Evolutionary conservation across 2,888 invertebrate species (phyloP).

Genomic region (Melanophora roralis): DNA sequence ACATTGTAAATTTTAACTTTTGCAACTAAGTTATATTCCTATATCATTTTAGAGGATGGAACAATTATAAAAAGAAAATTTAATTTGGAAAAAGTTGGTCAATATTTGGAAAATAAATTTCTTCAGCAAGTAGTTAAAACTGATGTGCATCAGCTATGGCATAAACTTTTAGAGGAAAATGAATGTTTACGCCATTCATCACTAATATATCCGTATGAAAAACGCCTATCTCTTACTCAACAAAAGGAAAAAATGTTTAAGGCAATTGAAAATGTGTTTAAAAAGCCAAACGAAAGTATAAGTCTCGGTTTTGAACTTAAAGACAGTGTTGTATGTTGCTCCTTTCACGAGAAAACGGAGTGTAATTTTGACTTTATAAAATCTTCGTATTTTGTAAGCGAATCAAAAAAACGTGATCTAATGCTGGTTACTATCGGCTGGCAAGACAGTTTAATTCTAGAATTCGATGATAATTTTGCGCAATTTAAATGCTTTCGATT

Average conservation of each 20-base stretch:
- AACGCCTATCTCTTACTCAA: conserved; percentile 87
- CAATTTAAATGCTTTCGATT: conserved; percentile 79
- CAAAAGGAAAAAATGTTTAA: conserved; percentile 85
- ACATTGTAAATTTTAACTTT: too few species aligned
- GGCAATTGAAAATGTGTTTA: conserved; percentile 83
- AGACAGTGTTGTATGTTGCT: conserved; percentile 78
- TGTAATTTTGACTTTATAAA: conserved; percentile 64
- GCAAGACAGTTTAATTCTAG: conserved; percentile 73
- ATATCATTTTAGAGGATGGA: conserved; percentile 67
- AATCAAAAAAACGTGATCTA: conserved; percentile 69
- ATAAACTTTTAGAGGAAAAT: conserved; percentile 85
- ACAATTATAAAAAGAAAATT: conserved; percentile 79
- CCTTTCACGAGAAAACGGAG: conserved; percentile 59
- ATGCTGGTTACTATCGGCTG: conserved; percentile 69
- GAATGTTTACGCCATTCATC: conserved; percentile 84
- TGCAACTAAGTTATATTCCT: background rate
- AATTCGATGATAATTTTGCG: conserved; percentile 72
- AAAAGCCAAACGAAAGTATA: conserved; percentile 82
- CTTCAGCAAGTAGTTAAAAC: conserved; percentile 81
- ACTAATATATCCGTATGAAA: conserved; percentile 86
- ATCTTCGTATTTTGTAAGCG: conserved; percentile 71
- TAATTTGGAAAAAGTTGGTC: conserved; percentile 92
- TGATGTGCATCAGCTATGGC: conserved; percentile 87
- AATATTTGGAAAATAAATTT: conserved; percentile 89
- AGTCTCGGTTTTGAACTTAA: conserved; percentile 81